These are phyloP conservation scores for Cephalopterus ornatus DNA, from an alignment of 2,113 vertebrate species.

Conservation along the genomic window DNA sequence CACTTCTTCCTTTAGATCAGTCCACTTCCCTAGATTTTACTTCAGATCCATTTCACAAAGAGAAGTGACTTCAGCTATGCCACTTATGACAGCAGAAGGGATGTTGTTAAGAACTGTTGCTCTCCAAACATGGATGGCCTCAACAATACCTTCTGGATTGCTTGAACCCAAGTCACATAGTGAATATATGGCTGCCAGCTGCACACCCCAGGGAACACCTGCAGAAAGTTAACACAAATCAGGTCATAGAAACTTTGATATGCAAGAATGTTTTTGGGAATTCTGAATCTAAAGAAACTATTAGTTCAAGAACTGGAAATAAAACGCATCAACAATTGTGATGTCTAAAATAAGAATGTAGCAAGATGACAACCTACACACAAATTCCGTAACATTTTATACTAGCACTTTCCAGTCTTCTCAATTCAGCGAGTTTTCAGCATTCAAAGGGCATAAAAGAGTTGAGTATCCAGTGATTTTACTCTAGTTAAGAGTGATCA, in stretches of 20 bases:
- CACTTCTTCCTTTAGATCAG: conserved; percentile 21
- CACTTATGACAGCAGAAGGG: conserved; percentile 78
- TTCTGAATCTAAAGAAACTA: not conserved
- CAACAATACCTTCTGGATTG: conserved; percentile 81
- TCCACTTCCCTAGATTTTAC: not conserved
- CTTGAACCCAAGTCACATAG: conserved; percentile 88
- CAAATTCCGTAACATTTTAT: not conserved
- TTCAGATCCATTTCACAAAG: conserved; percentile 60
- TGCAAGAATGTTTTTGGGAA: not conserved
- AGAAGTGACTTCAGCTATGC: conserved; percentile 80
- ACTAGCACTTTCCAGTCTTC: not conserved
- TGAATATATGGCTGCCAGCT: conserved; percentile 89
- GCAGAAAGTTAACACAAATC: not conserved
- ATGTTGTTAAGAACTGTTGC: conserved; percentile 62
- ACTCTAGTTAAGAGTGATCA: not conserved
- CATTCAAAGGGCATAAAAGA: not conserved
- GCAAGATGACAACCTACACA: not conserved
- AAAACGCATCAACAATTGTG: not conserved
- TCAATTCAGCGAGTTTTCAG: not conserved
- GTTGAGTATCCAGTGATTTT: not conserved
- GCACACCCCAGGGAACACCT: conserved; percentile 91
- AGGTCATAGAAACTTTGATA: not conserved
- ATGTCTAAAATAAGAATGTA: not conserved
- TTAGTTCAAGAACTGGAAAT: not conserved
- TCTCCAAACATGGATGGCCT: conserved; percentile 82